Base-by-base conservation (phyloP, 2,888 invertebrate species). In the Trisateles emortualis region DNA sequence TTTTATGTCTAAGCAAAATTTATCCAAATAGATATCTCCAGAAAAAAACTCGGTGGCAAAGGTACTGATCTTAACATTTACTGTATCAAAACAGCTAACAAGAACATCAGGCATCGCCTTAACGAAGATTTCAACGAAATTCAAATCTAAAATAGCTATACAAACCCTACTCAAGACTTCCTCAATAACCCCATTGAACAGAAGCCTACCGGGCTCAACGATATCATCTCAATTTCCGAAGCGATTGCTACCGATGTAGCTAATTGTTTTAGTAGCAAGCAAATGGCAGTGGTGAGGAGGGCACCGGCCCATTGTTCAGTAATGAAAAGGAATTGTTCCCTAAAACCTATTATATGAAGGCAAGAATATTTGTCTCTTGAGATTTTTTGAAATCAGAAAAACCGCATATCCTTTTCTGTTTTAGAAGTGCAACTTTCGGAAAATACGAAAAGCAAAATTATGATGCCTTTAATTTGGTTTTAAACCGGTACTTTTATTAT, bases 311-410 rank as follows among this genome's bases (percentile, higher is more conserved):
- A 76, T 79, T 79, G 77, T 77, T 63, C 40, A 56, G 72, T 78
- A 82, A 83, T 81, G 76, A 85, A 86, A 80, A 75, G 77, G 58
- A 76, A 80, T 80, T 67, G 68, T 47, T 68, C 62, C 60, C 54
- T 53, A 53, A 55, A 64, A 64, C 67, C 50, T 60, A 60, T 64
- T 72, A 68, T 52, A 42, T 19, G 29, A 43, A 36, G 49, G 16
- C 42, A 36, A 2, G 14, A 52, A 57, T 57, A 53, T 61, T 33
- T 26, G 39, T 26, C 52, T 39, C 47, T 55, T 24, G 35, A 49
- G 42, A 49, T 45, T 53, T 55, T 52, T 32, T 13, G 24, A 29
- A 26, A 32, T 16, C 16, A 10, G 10, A 46, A 42, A 24, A 10
- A 22, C 16, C 11, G 4, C 6, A 40, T 39, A 24, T 8, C 40